Percentiles rank a stretch among this genome's conserved stretches.
phyloP scores from a whole-genome alignment of 2,888 invertebrate genomes.

The Rhaphigaster nebulosa region DNA sequence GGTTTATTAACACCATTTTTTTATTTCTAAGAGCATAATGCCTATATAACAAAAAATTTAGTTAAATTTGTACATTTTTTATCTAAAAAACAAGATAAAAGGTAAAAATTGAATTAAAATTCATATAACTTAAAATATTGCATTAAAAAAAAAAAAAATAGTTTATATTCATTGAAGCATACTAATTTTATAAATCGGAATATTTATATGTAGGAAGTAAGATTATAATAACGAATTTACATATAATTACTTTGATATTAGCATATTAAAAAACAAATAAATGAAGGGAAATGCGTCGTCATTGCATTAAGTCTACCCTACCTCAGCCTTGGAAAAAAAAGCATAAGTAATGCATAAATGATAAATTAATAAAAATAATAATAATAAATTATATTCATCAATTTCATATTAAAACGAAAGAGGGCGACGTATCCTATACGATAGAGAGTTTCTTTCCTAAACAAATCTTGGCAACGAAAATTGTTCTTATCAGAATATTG shows the following conservation, averaged over 20 bases:
- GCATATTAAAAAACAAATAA: not conserved
- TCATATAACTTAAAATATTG: not conserved
- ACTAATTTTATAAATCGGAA: not conserved
- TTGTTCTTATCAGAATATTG: no score
- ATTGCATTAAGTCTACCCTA: not conserved
- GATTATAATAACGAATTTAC: not conserved
- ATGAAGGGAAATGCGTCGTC: not conserved
- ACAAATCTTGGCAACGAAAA: no score
- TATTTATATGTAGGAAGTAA: not conserved
- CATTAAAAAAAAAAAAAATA: not conserved
- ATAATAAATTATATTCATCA: not conserved
- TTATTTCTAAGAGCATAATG: not conserved
- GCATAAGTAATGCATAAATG: not conserved
- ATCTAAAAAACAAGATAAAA: not conserved
- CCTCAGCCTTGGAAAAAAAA: not conserved
- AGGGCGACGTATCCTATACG: not conserved
- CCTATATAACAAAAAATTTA: not conserved
- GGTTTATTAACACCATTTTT: slow-evolving; percentile 30
- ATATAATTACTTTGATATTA: not conserved
- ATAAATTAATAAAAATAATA: not conserved
- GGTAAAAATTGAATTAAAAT: not conserved
- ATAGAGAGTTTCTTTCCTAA: no score
- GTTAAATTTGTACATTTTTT: not conserved
- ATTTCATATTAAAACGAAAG: not conserved
- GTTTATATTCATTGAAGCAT: not conserved